Base-by-base conservation (phyloP, 2,888 invertebrate genomes). In the Cyclophora punctaria region DNA sequence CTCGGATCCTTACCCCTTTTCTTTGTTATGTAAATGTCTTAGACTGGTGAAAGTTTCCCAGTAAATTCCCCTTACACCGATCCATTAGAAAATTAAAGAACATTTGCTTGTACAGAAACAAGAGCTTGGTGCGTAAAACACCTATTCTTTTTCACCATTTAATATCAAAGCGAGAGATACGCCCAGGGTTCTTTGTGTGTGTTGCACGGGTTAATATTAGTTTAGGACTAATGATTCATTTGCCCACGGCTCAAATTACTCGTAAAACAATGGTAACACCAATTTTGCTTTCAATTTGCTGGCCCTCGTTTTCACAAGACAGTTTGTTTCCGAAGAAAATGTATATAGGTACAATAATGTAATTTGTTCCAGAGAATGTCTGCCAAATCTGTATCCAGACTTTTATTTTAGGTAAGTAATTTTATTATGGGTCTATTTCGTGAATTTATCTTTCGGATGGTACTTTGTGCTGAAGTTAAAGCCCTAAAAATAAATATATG, bases 31-130 rank as follows among this genome's bases (percentile, higher is more conserved):
- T 79, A 82, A 84, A 84, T 83, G 77, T 80, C 75, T 70, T 64
- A 71, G 68, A 72, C 72, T 77, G 73, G 69, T 68, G 66, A 75
- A 82, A 78, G 77, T 80, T 81, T 79, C 74, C 73, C 73, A 73
- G 77, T 83, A 77, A 81, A 80, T 73, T 74, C 77, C 77, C 73
- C 67, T 67, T 67, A 72, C 64, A 71, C 66, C 72, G 72, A 82
- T 80, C 82, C 82, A 84, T 84, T 85, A 83, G 78, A 82, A 82
- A 84, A 82, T 83, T 79, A 82, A 84, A 82, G 78, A 78, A 78
- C 71, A 71, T 77, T 80, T 72, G 72, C 73, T 74, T 69, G 64
- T 71, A 74, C 63, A 63, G 71, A 72, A 75, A 78, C 70, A 73
- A 75, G 68, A 75, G 69, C 67, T 62, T 61, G 57, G 59, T 58